phyloP scores from a whole-genome alignment of 2,797 vertebrate species.

The Pangasius krempfi region DNA sequence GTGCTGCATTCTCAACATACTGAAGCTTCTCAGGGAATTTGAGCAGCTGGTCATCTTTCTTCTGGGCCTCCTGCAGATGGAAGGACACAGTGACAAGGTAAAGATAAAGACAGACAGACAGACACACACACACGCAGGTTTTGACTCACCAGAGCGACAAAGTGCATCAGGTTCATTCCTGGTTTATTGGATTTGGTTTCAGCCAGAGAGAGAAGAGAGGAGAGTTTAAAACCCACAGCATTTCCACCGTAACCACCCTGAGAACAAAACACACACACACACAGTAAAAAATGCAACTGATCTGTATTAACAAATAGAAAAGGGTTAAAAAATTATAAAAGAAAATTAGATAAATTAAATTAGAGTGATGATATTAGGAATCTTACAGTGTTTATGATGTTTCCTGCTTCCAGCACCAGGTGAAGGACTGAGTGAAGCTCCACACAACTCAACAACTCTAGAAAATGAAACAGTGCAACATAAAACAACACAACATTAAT shows the following conservation, averaged over 20 bases:
- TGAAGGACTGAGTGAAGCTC: slow-evolving; percentile 83
- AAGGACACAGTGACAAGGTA: not conserved
- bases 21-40: slow-evolving; percentile 83
- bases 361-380: not conserved
- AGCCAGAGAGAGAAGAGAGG: slow-evolving; percentile 88
- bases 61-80: slow-evolving; percentile 86
- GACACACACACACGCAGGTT: not conserved
- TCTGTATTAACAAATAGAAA: not conserved
- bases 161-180: slow-evolving; percentile 93
- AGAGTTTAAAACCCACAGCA: slow-evolving; percentile 91
- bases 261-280: slow-evolving; percentile 21
- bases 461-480: slow-evolving; percentile 2
- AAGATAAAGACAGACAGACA: slow-evolving; percentile 19
- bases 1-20: slow-evolving; percentile 81
- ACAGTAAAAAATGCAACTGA: not conserved
- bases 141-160: slow-evolving; percentile 87
- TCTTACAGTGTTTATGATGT: slow-evolving; percentile 87
- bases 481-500: not conserved
- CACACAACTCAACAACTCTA: slow-evolving; percentile 81
- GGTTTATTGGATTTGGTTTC: slow-evolving; percentile 95
- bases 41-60: slow-evolving; percentile 83
- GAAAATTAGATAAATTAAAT: not conserved
- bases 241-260: slow-evolving; percentile 91
- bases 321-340: not conserved
- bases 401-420: slow-evolving; percentile 90